phyloP scores from a whole-genome alignment of 2,888 invertebrate genomes.

The Amorpha juglandis region DNA sequence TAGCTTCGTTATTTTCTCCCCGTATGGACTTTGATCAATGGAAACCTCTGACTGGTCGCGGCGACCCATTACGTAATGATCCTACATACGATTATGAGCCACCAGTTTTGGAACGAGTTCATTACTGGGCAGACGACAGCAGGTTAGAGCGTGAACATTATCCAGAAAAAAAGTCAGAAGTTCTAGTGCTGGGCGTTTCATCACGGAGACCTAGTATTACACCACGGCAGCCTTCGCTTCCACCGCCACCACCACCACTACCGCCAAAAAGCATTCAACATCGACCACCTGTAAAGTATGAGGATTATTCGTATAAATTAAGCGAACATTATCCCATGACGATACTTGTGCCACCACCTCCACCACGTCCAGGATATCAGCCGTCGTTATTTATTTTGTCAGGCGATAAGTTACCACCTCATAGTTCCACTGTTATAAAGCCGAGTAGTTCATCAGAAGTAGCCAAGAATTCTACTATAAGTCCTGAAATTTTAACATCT shows the following conservation, averaged over 20 bases:
- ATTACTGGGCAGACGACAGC: slow-evolving; percentile 90
- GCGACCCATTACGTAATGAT: slow-evolving; percentile 92
- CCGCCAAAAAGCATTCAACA: slow-evolving; percentile 50
- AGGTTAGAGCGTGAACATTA: slow-evolving; percentile 81
- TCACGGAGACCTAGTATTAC: slow-evolving; percentile 87
- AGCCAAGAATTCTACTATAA: slow-evolving; percentile 49
- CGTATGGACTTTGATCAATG: slow-evolving; percentile 93
- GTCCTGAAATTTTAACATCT: slow-evolving; percentile 57
- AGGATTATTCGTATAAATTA: slow-evolving; percentile 80
- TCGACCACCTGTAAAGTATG: slow-evolving; percentile 68
- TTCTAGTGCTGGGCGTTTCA: slow-evolving; percentile 87
- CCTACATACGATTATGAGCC: slow-evolving; percentile 94
- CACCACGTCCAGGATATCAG: slow-evolving; percentile 76
- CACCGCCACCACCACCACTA: slow-evolving; percentile 43
- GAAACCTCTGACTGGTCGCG: slow-evolving; percentile 90
- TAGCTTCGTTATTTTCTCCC: slow-evolving; percentile 86
- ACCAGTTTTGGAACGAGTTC: slow-evolving; percentile 90
- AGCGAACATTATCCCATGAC: slow-evolving; percentile 86
- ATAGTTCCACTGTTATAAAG: slow-evolving; percentile 49
- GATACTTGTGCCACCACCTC: slow-evolving; percentile 88
- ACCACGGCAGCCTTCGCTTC: slow-evolving; percentile 70
- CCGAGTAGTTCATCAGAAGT: slow-evolving; percentile 49
- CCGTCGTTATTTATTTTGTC: slow-evolving; percentile 62
- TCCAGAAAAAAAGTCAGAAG: slow-evolving; percentile 87
- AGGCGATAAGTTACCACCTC: slow-evolving; percentile 53